Evolutionary conservation across 2,113 vertebrate genomes (phyloP).

Genomic region (Lutjanus erythropterus): DNA sequence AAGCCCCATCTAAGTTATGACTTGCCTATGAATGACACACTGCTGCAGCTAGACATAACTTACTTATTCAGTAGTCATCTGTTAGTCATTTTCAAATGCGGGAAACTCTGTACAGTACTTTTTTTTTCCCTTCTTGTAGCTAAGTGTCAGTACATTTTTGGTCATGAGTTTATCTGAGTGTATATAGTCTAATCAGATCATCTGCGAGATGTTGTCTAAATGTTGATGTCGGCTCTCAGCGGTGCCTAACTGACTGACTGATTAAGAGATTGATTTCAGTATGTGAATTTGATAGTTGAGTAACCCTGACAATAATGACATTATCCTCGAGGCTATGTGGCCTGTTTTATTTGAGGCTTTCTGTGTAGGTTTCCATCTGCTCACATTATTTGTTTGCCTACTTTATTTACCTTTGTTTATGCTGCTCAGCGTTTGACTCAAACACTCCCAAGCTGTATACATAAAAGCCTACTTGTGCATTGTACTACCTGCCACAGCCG

Average conservation of each 20-base stretch:
- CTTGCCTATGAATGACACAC: conserved; percentile 26
- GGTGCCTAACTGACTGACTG: conserved; percentile 28
- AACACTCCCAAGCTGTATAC: conserved; percentile 90
- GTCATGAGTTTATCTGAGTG: conserved; percentile 7
- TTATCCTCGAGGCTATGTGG: conserved; percentile 30
- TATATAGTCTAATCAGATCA: conserved; percentile 27
- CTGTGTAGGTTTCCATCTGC: conserved; percentile 88
- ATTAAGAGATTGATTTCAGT: conserved; percentile 32
- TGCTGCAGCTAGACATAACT: conserved; percentile 12
- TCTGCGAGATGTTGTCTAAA: conserved; percentile 30
- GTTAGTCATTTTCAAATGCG: conserved; percentile 20
- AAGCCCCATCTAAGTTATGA: not conserved
- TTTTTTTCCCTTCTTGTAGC: not conserved
- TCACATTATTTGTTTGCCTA: conserved; percentile 80
- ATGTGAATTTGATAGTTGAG: not conserved
- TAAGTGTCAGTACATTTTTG: not conserved
- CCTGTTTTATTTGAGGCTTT: conserved; percentile 38
- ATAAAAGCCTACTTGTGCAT: conserved; percentile 93
- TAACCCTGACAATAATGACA: conserved; percentile 21
- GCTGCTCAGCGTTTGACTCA: conserved; percentile 87
- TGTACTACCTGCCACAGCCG: conserved; percentile 96
- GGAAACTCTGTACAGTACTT: not conserved
- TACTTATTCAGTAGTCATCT: not conserved
- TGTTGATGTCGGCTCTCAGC: conserved; percentile 25
- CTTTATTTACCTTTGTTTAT: conserved; percentile 92